Evolutionary conservation across 2,113 vertebrate species (phyloP).

Genomic region (Mustela nigripes): DNA sequence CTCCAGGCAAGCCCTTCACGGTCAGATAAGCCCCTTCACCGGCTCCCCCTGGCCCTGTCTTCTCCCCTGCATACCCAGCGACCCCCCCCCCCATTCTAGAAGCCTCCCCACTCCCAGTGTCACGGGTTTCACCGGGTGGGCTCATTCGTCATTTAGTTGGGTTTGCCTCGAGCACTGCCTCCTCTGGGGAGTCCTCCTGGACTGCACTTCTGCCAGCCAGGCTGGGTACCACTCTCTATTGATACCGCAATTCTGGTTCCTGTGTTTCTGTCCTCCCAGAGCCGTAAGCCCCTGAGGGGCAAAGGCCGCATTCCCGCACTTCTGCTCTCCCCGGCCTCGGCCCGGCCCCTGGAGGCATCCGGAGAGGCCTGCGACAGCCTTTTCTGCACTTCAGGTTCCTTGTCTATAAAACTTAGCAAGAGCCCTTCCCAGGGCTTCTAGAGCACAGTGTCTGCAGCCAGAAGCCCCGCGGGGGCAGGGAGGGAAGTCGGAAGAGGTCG

Average conservation of each 20-base stretch:
- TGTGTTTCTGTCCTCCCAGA: not conserved
- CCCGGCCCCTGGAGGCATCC: not conserved
- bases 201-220: not conserved
- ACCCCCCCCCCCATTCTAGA: not conserved
- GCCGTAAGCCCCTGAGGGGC: too few relatives aligned
- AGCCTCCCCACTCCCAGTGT: not conserved
- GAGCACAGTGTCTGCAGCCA: not conserved
- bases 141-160: not conserved
- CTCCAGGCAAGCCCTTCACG: not conserved
- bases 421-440: not conserved
- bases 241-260: not conserved
- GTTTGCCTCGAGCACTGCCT: not conserved
- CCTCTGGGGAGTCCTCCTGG: not conserved
- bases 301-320: not conserved
- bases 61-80: not conserved
- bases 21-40: not conserved
- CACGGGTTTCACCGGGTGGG: not conserved
- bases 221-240: not conserved
- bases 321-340: not conserved
- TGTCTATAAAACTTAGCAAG: not conserved
- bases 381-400: not conserved
- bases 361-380: not conserved
- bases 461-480: not conserved
- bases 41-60: not conserved
- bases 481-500: fast-evolving